Evolutionary conservation across 2,888 invertebrate genomes (phyloP), one percentile per base, ranked within the genome.

Genomic region (Enchytraeus crypticus): DNA sequence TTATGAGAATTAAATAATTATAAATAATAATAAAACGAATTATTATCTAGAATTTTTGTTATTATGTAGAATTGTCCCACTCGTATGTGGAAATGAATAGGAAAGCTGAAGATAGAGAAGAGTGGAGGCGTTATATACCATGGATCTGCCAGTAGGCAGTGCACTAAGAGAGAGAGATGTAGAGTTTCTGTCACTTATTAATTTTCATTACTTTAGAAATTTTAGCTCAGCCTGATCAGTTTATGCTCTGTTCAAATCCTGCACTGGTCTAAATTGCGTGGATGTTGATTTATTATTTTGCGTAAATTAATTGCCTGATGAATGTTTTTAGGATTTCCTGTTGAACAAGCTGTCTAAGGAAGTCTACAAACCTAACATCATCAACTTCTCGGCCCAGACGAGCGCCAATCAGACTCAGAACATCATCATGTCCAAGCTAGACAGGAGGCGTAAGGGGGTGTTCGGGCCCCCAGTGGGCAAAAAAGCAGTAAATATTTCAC

Each of bases 311-410:
- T n/a, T n/a, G 30, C 30, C 33, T 51, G 26, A 53, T 1, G 27
- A 43, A 34, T 43, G 26, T 32, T 54, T 69, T 21, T 64, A 80
- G 79, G 76, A 80, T 63, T 81, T 87, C 74, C 80, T 95, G 61
- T 81, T 92, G 51, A 89, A 87, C 74, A 86, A 86, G 75, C 86
- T 90, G 64, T 86, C 92, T 73, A 85, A 87, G 1, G 84, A 85
- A 53, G 77, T 85, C 0, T 93, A 87, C 74, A 89, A 90, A 73
- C 90, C 92, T 0, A 80, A 92, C 38, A 87, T 92, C 66, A 86
- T 95, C 72, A 92, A 88, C 69, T 95, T 95, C 77, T 92, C 93
- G 0, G 92, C 93, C 0, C 92, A 92, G 81, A 93, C 93, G 0
- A 88, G 89, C 23, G 92, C 92, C 43, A 92, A 90, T 81, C 90